Conservation (phyloP, 1,140 invertebrate genomes). For the Varroa destructor region DNA sequence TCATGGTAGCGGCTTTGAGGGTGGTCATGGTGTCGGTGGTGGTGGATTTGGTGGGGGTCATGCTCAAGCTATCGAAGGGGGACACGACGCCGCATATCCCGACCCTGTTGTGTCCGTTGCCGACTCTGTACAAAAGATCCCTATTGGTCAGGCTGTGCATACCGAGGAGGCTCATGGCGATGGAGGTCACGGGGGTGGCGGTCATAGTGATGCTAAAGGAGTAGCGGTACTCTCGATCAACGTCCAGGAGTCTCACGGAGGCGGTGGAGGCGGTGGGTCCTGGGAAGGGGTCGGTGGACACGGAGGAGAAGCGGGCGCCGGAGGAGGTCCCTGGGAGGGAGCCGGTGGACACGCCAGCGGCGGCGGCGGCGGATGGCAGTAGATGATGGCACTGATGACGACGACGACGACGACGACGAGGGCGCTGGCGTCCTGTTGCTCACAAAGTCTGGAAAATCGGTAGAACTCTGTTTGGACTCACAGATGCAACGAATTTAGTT, state of each 20-base stretch:
- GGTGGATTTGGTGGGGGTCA: slow-evolving; percentile 5
- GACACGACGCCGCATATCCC: slow-evolving; percentile 9
- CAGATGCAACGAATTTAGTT: too few relatives aligned
- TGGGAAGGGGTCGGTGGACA: slow-evolving; percentile 7
- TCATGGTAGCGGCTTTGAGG: neutral
- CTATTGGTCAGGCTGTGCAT: slow-evolving; percentile 12
- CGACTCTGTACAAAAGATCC: slow-evolving; percentile 18
- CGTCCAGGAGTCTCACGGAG: slow-evolving; percentile 16
- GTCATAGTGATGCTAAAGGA: neutral
- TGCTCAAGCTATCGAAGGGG: slow-evolving; percentile 15
- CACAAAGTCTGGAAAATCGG: too few relatives aligned
- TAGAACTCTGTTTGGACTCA: too few relatives aligned
- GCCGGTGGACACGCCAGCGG: neutral
- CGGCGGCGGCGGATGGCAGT: too few relatives aligned
- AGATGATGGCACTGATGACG: too few relatives aligned
- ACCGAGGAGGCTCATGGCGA: slow-evolving; percentile 22
- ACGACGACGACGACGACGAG: too few relatives aligned
- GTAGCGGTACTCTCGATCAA: slow-evolving; percentile 18
- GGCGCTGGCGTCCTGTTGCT: too few relatives aligned
- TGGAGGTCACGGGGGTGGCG: neutral
- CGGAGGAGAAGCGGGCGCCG: neutral
- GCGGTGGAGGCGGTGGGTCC: neutral
- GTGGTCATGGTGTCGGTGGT: neutral
- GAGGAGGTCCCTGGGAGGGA: neutral
- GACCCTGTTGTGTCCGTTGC: slow-evolving; percentile 13